Evolutionary conservation across 2,113 vertebrate genomes (phyloP).

Genomic region (Peromyscus californicus): DNA sequence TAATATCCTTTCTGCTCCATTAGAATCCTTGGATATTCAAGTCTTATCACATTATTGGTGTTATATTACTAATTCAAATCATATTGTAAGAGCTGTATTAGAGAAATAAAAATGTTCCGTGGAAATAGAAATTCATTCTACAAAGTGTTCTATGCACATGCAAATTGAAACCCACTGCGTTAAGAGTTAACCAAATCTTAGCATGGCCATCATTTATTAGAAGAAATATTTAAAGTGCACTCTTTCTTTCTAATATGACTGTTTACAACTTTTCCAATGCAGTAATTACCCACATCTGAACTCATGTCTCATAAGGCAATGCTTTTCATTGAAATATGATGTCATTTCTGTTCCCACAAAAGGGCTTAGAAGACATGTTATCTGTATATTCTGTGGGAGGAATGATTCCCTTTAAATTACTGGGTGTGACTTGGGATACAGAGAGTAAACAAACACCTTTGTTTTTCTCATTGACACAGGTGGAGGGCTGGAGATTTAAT

Average conservation of each 20-base stretch:
- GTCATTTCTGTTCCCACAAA: neutral
- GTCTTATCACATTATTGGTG: constrained; percentile 62
- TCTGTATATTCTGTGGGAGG: neutral
- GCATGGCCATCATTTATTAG: neutral
- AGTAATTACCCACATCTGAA: neutral
- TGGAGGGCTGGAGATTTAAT: neutral
- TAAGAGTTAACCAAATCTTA: neutral
- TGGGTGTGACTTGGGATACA: neutral
- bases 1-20: constrained; percentile 60
- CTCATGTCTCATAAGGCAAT: neutral
- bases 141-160: neutral
- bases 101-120: neutral
- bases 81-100: neutral
- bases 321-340: neutral
- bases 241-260: constrained; percentile 34
- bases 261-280: neutral
- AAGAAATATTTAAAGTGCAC: neutral
- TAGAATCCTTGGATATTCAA: constrained; percentile 73
- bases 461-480: neutral
- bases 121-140: neutral
- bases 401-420: neutral
- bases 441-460: neutral
- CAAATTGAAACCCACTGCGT: neutral
- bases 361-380: neutral
- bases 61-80: constrained; percentile 42